Percentiles rank a stretch among this genome's conserved stretches.
Evolutionary conservation across 2,113 vertebrate genomes (phyloP).

Genomic region (Rhineura floridana): DNA sequence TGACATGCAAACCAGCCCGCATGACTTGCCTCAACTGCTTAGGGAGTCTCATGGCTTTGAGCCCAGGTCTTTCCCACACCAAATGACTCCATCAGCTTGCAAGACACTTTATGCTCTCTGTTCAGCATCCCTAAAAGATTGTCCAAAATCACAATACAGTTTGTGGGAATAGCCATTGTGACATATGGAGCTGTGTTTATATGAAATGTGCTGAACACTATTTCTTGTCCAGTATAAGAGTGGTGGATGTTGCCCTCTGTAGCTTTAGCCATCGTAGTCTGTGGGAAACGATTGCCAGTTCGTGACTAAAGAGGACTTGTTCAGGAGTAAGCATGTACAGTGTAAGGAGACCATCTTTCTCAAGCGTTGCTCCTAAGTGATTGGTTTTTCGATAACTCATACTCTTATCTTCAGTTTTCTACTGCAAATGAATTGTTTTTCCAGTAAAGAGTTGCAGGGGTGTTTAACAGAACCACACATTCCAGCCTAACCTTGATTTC

Average conservation of each 20-base stretch:
- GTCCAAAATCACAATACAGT: neutral
- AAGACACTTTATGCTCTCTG: neutral
- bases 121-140: neutral
- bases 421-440: neutral
- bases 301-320: neutral
- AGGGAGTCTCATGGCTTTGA: neutral
- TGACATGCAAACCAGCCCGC: neutral
- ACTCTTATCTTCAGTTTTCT: rapidly evolving
- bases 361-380: neutral
- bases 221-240: neutral
- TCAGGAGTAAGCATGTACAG: neutral
- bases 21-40: neutral
- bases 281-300: neutral
- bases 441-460: neutral
- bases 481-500: neutral
- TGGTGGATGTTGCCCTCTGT: neutral
- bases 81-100: too few species aligned
- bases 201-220: neutral
- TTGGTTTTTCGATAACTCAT: neutral
- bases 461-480: neutral
- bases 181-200: too few species aligned
- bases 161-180: neutral
- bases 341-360: neutral
- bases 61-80: neutral
- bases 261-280: neutral